Conservation (phyloP, 2,113 vertebrate genomes). For the Cariama cristata region DNA sequence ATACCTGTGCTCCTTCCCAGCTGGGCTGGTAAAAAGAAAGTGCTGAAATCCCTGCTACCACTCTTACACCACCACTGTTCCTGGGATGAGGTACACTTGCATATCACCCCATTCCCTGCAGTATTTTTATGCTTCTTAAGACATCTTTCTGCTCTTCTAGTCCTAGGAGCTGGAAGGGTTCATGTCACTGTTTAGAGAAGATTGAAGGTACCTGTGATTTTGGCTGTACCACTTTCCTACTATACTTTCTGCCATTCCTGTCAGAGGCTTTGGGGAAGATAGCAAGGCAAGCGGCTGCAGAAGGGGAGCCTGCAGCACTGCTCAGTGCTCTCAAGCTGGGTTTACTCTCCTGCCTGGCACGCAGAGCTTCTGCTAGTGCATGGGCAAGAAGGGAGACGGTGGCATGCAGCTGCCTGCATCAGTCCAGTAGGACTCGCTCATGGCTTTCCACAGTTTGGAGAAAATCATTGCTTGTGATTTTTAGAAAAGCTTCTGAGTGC, state of each 20-base stretch:
- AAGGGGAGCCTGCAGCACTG: not conserved
- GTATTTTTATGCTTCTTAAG: not conserved
- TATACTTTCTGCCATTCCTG: not conserved
- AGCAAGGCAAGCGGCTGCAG: not conserved
- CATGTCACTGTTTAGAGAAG: not conserved
- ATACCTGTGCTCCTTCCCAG: not conserved
- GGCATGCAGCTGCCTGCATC: not conserved
- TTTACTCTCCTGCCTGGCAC: not conserved
- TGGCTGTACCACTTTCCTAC: not conserved
- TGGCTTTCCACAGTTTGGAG: not conserved
- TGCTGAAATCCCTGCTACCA: not conserved
- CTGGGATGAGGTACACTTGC: not conserved
- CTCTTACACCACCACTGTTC: not conserved
- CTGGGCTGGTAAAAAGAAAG: not conserved
- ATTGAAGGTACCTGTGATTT: not conserved
- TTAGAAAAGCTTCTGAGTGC: not conserved
- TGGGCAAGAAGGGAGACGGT: not conserved
- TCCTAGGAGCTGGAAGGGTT: not conserved
- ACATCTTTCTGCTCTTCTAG: not conserved
- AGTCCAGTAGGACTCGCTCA: not conserved
- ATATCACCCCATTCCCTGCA: not conserved
- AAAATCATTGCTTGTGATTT: not conserved
- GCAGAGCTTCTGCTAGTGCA: fast-evolving
- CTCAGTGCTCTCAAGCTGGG: not conserved
- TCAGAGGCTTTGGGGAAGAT: not conserved